Conservation (phyloP, 2,797 vertebrate species). For the Sparidentex hasta region DNA sequence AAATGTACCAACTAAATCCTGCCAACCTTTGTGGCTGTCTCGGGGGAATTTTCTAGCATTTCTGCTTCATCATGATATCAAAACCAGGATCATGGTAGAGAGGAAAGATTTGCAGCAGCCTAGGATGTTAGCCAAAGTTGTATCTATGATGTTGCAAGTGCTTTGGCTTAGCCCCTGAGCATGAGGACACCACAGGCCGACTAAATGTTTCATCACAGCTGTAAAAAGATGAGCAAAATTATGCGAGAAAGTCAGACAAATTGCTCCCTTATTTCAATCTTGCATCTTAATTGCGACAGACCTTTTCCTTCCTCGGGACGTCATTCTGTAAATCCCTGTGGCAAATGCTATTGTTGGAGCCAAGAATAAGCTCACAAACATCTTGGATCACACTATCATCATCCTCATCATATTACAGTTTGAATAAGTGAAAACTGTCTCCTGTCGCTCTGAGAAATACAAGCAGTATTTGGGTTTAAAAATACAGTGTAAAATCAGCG, state of each 20-base stretch:
- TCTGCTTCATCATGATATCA: conserved; percentile 23
- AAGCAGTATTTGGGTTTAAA: conserved; percentile 14
- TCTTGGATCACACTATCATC: conserved; percentile 1
- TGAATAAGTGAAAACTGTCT: conserved; percentile 16
- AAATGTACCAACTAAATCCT: conserved; percentile 16
- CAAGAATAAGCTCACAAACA: conserved; percentile 17
- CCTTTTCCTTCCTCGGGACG: conserved; percentile 7
- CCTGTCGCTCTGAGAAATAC: conserved; percentile 1
- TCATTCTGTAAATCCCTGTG: conserved; percentile 1
- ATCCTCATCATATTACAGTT: conserved; percentile 7
- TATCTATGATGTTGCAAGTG: conserved; percentile 47
- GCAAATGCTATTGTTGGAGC: conserved; percentile 12
- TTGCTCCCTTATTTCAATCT: conserved; percentile 30
- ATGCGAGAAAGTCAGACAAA: conserved; percentile 42
- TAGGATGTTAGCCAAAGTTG: conserved; percentile 40
- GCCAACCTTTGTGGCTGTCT: conserved; percentile 27
- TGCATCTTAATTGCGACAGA: conserved; percentile 30
- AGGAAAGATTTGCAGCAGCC: conserved; percentile 25
- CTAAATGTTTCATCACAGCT: conserved; percentile 70
- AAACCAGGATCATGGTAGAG: neutral
- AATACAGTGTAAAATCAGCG: conserved; percentile 10
- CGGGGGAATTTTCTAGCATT: conserved; percentile 11
- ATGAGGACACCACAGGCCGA: conserved; percentile 33
- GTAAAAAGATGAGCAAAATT: conserved; percentile 66
- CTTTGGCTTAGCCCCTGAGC: conserved; percentile 36